These are phyloP conservation scores for Idaea aversata DNA, from an alignment of 2,888 invertebrate species.

Conservation along the genomic window DNA sequence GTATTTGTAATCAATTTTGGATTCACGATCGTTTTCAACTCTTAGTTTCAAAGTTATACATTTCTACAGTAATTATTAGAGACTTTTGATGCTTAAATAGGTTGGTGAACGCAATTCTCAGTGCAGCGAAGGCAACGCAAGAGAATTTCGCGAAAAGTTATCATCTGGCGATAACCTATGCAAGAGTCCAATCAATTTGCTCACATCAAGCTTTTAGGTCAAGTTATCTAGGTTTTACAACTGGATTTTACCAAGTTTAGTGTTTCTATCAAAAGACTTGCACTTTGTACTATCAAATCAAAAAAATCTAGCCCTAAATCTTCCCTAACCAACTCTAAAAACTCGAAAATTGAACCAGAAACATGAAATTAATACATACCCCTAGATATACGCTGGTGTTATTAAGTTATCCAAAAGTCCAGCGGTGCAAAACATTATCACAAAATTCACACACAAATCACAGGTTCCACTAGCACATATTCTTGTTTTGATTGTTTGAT, in stretches of 20 bases:
- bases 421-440: slow-evolving; percentile 72
- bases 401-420: slow-evolving; percentile 67
- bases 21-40: neutral
- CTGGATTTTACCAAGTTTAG: slow-evolving; percentile 10
- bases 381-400: slow-evolving; percentile 68
- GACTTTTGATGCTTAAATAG: neutral
- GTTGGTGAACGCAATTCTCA: neutral
- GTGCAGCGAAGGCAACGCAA: slow-evolving; percentile 1
- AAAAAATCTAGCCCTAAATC: slow-evolving; percentile 16
- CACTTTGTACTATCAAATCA: neutral
- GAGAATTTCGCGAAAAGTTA: slow-evolving; percentile 47
- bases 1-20: neutral
- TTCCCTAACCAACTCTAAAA: slow-evolving; percentile 34
- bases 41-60: neutral
- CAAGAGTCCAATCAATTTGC: slow-evolving; percentile 30
- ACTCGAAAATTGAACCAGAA: slow-evolving; percentile 51
- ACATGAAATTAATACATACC: slow-evolving; percentile 72
- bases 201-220: slow-evolving; percentile 12
- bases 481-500: slow-evolving; percentile 63
- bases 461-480: slow-evolving; percentile 70
- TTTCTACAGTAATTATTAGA: neutral
- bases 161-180: slow-evolving; percentile 69
- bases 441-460: slow-evolving; percentile 69
- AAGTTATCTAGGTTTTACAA: slow-evolving; percentile 13
- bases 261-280: slow-evolving; percentile 17